Percentiles rank a stretch among this genome's conserved stretches.
phyloP scores from a whole-genome alignment of 2,113 vertebrate genomes.

The Odobenus rosmarus region DNA sequence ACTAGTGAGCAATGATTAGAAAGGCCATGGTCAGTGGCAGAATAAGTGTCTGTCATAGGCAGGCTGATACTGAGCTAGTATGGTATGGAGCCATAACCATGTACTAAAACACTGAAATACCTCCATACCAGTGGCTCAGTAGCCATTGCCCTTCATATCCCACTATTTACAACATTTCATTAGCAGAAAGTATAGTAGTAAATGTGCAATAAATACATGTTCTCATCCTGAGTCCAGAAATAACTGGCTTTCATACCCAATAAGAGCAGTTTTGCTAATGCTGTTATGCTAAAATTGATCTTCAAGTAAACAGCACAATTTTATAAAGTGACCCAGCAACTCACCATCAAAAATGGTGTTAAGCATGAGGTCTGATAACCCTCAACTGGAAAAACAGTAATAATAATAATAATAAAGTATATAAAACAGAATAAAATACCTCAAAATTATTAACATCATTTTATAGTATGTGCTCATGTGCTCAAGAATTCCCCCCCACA shows the following conservation, averaged over 20 bases:
- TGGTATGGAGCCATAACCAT: too few relatives aligned
- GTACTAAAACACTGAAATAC: not conserved
- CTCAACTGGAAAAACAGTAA: not conserved
- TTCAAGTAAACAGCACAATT: not conserved
- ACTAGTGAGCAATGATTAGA: not conserved
- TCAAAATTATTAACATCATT: conserved; percentile 27
- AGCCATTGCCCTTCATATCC: not conserved
- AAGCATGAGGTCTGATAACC: not conserved
- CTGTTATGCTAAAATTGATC: not conserved
- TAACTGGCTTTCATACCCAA: not conserved
- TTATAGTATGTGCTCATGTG: not conserved
- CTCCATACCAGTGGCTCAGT: not conserved
- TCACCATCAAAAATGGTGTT: not conserved
- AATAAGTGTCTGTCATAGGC: not conserved
- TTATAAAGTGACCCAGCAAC: not conserved
- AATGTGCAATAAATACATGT: not conserved
- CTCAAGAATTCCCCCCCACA: not conserved
- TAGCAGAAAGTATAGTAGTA: not conserved
- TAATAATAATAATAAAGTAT: not conserved
- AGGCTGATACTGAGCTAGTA: not conserved
- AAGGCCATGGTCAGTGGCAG: not conserved
- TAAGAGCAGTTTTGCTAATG: not conserved
- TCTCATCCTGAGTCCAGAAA: not conserved
- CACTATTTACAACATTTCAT: not conserved
- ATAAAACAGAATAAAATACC: not conserved